phyloP scores from a whole-genome alignment of 2,113 vertebrate genomes.

The Empidonax traillii region DNA sequence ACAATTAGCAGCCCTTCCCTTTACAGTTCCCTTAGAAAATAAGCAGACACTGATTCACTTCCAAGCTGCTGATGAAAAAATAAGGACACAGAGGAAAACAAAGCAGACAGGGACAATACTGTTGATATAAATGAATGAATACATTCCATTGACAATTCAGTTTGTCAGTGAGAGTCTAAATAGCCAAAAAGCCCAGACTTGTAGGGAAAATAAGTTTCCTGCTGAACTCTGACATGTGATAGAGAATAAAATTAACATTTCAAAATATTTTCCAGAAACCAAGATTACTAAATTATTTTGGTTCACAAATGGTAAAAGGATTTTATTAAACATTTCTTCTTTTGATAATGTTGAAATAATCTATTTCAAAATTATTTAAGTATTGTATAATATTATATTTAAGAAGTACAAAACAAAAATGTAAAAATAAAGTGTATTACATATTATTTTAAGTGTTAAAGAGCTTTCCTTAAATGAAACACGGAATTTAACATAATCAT shows the following conservation, averaged over 20 bases:
- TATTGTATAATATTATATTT: not conserved
- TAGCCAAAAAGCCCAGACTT: not conserved
- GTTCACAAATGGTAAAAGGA: not conserved
- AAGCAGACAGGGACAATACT: slow-evolving; percentile 58
- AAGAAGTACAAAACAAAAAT: not conserved
- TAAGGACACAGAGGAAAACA: slow-evolving; percentile 50
- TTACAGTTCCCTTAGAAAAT: slow-evolving; percentile 53
- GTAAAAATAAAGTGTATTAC: not conserved
- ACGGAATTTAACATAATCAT: not conserved
- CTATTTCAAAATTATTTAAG: not conserved
- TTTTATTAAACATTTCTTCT: not conserved
- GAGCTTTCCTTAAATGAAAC: not conserved
- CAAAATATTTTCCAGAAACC: not conserved
- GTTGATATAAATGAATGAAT: slow-evolving; percentile 56
- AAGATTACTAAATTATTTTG: not conserved
- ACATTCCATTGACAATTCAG: slow-evolving; percentile 48
- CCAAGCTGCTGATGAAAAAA: slow-evolving; percentile 40
- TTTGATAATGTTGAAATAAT: not conserved
- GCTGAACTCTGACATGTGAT: not conserved
- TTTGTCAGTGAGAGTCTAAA: slow-evolving; percentile 34
- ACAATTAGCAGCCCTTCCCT: slow-evolving; percentile 34
- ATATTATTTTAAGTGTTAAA: not conserved
- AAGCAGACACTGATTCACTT: slow-evolving; percentile 55
- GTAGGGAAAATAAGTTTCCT: slow-evolving; percentile 1
- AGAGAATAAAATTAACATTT: not conserved